Evolutionary conservation across 2,797 vertebrate species (phyloP), one percentile per base, ranked within the genome.

Genomic region (Synanceia verrucosa): DNA sequence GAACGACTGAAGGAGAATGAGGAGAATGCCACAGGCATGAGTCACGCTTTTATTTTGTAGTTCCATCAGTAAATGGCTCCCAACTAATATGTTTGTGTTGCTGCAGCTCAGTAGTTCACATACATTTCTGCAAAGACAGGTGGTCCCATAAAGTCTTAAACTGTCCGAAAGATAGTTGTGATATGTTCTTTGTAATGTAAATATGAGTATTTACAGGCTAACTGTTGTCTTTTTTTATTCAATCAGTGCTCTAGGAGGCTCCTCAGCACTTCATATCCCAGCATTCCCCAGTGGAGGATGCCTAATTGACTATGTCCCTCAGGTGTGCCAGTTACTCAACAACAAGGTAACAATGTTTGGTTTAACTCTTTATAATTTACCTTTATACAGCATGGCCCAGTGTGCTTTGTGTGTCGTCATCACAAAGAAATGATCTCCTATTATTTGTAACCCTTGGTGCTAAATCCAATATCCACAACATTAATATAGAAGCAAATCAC

Each of bases 281-380:
- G 94, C 96, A 75, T 99, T 99, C 89, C 97, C 97, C 26, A 90
- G 96, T 80, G 98, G 97, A 86, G 97, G 97, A 63, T 99, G 98
- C 88, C 96, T 99, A 79, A 98, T 99, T 2, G 98, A 99, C 91
- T 99, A 99, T 0, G 97, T 99, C 63, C 98, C 98, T 55, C 97
- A 99, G 94, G 96, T 99, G 39, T 99, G 97, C 92, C 97, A 98
- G 85, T 92, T 99, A 72, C 95, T 99, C 87, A 99, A 95, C 72
- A 99, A 97, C 90, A 99, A 99, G 96, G 98, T 99, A 88, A 76
- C 65, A 26, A 6, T 31, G 19, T 33, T 52, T 64, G 1, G 7
- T 44, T 4, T 48, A 59, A 21, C 18, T 60, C 12, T 26, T 43
- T 31, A n/a, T n/a, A n/a, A n/a, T n/a, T 50, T 23, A 16, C 57